Evolutionary conservation across 2,888 invertebrate species (phyloP), one percentile per base, ranked within the genome.

Genomic region (Lithophane semibrunnea): DNA sequence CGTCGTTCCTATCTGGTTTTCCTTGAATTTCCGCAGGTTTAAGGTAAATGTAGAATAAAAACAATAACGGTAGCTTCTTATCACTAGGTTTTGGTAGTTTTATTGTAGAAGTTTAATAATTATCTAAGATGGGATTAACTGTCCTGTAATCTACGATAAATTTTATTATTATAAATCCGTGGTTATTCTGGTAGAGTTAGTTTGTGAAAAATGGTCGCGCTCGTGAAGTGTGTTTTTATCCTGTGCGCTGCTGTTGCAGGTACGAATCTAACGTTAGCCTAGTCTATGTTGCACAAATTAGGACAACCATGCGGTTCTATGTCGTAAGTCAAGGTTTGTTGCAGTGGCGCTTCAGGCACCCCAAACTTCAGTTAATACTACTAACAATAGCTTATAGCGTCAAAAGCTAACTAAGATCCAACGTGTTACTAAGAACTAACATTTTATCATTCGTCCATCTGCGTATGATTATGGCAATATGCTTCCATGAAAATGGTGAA

Each of bases 171-270:
- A 95, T 93, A 95, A 85, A 90, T 84, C 69, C 49, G 77, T 70
- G 74, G 74, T 79, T 76, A 54, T 73, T 80, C 79, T 52, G 49
- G 73, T 63, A 47, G 54, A 42, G 67, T 80, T 74, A 86, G 83
- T 89, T 86, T 75, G 76, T 73, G 60, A 82, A 94, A 91, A 90
- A 95, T 95, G 95, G 90, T 84, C 80, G 87, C 88, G 79, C 75
- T 93, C 37, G 88, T 89, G 77, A 94, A 93, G 91, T 92, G 93
- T 87, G 88, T 88, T 74, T 63, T 95, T 10, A 60, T 95, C 58
- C 70, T 95, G 80, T 90, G 92, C 83, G 93, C 90, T 92, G 95
- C 92, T 73, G 82, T 90, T 66, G 91, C 95, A 94, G 96, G 96
- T 96, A 92, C 54, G 82, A 64, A 74, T 61, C 8, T 49, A 8